Evolutionary conservation across 2,113 vertebrate genomes (phyloP).

Genomic region (Phainopepla nitens): DNA sequence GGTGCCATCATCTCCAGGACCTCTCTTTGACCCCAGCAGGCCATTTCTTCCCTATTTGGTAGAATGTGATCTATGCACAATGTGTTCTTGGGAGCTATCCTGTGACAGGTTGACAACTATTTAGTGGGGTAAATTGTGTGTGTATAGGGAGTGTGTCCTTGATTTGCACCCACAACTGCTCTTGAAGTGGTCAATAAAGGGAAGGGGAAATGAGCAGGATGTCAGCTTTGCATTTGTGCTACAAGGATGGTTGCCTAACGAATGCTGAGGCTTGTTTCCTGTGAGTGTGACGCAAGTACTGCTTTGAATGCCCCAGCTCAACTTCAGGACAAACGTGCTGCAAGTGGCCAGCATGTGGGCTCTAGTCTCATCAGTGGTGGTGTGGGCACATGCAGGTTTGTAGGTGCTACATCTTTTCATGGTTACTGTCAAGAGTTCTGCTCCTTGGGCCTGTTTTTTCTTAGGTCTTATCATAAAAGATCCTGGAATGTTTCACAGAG

Average conservation of each 20-base stretch:
- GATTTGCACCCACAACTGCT: not conserved
- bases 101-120: accelerated
- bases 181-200: not conserved
- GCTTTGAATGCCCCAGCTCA: not conserved
- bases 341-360: not conserved
- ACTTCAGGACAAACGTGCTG: not conserved
- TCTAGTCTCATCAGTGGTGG: not conserved
- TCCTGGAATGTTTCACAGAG: not conserved
- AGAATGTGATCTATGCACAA: not conserved
- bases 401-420: not conserved
- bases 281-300: constrained; percentile 3
- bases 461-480: not conserved
- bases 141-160: not conserved
- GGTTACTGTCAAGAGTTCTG: not conserved
- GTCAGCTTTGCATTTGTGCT: not conserved
- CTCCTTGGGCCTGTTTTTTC: not conserved
- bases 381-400: accelerated
- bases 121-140: not conserved
- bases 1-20: not conserved
- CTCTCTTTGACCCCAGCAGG: not conserved
- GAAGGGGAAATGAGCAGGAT: constrained; percentile 42
- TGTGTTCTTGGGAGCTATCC: not conserved
- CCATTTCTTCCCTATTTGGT: not conserved
- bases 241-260: constrained; percentile 27
- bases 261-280: not conserved